A percentile compares a stretch with the other conserved stretches of the same genome.
phyloP scores from a whole-genome alignment of 2,113 vertebrate species.

The rabbit (Oryctolagus cuniculus) region mOryCun1.1 NC_091434.1:149730501-149731000 shows the following conservation, averaged over 20 bases:
- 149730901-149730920: conserved; percentile 2
- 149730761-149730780: conserved; percentile 20
- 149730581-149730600: background rate
- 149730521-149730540: background rate
- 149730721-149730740: background rate
- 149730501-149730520: background rate
- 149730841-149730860: background rate
- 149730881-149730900: conserved; percentile 36
- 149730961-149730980: conserved; percentile 19
- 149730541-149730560: background rate
- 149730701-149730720: background rate
- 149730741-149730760: conserved; percentile 4
- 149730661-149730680: conserved; percentile 50
- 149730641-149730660: background rate
- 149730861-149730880: conserved; percentile 17
- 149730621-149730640: conserved; percentile 52
- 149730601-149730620: conserved; percentile 3
- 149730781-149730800: background rate
- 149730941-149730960: conserved; percentile 31
- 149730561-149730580: background rate
- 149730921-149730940: background rate
- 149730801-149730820: conserved; percentile 54
- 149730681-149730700: conserved; percentile 14
- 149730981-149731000: conserved; percentile 37
- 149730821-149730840: background rate